Evolutionary conservation across 1,140 invertebrate species (phyloP).

Genomic region (Panulirus ornatus): DNA sequence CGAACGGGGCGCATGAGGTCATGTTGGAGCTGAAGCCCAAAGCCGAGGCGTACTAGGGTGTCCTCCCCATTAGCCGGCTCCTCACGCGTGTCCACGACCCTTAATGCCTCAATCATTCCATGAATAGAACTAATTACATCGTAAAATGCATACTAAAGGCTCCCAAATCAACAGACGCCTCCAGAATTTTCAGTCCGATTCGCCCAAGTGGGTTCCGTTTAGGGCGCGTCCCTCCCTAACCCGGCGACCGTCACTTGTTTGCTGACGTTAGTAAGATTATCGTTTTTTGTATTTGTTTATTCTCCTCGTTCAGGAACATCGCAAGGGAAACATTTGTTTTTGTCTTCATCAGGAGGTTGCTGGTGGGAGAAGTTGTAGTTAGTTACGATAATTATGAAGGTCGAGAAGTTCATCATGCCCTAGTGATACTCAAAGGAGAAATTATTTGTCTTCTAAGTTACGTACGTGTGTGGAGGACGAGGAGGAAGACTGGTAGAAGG

Average conservation of each 20-base stretch:
- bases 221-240: neutral
- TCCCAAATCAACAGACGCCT: constrained; percentile 47
- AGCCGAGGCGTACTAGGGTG: constrained; percentile 8
- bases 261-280: neutral
- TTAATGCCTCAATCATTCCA: constrained; percentile 66
- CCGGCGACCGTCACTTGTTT: neutral
- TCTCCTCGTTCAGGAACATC: too few species aligned
- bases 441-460: neutral
- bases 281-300: too few species aligned
- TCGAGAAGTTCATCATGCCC: too few species aligned
- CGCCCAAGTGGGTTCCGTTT: neutral
- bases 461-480: neutral
- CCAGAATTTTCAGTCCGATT: constrained; percentile 57
- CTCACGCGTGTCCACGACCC: constrained; percentile 58
- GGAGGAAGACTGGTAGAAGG: too few species aligned
- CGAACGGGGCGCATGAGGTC: neutral
- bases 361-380: too few species aligned
- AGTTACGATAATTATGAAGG: too few species aligned
- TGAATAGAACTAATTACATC: constrained; percentile 71
- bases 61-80: constrained; percentile 38
- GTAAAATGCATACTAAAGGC: constrained; percentile 68
- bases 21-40: too few species aligned
- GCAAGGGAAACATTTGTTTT: too few species aligned
- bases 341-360: too few species aligned
- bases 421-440: neutral